Conservation (phyloP, 2,113 vertebrate genomes). For the Eptesicus fuscus region DNA sequence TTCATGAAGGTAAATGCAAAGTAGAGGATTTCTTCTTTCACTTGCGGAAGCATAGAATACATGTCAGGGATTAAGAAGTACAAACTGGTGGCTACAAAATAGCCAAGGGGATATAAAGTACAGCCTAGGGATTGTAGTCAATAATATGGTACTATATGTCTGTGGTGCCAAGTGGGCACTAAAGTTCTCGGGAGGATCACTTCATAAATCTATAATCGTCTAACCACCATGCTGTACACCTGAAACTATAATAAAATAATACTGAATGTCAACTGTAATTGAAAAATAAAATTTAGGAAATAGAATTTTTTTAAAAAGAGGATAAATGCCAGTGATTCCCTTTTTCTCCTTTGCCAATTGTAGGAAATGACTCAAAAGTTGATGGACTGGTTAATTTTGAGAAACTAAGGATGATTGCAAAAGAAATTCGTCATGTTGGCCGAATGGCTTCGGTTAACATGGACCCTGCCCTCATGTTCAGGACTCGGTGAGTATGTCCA, state of each 20-base stretch:
- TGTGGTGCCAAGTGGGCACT: neutral
- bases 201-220: neutral
- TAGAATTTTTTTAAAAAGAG: neutral
- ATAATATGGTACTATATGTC: no score
- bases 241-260: neutral
- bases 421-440: conserved; percentile 97
- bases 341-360: conserved; percentile 26
- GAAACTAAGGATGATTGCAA: conserved; percentile 99
- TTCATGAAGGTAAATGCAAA: conserved; percentile 92
- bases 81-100: neutral
- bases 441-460: conserved; percentile 98
- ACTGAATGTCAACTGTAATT: neutral
- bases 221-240: neutral
- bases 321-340: neutral
- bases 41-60: neutral
- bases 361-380: conserved; percentile 98
- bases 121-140: neutral
- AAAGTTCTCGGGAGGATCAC: neutral
- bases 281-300: neutral
- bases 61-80: neutral
- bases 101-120: neutral
- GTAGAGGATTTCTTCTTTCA: neutral
- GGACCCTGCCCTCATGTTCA: conserved; percentile 98
- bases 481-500: conserved; percentile 87
- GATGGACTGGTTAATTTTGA: conserved; percentile 98